Evolutionary conservation across 1,140 invertebrate genomes (phyloP).

Genomic region (Scaptomyza montana): DNA sequence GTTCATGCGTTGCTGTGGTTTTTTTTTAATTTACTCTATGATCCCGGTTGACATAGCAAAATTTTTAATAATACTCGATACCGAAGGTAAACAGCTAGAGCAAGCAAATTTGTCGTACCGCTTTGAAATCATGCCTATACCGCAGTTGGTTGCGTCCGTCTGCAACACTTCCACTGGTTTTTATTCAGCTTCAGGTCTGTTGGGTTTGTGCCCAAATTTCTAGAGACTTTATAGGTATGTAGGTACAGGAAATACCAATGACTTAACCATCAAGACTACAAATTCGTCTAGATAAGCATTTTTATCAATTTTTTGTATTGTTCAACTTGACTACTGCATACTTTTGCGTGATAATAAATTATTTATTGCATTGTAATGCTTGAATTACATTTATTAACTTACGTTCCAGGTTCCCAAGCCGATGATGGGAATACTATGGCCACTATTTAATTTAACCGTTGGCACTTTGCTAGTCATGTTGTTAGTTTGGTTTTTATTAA

Average conservation of each 20-base stretch:
- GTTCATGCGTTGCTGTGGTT: too few species aligned
- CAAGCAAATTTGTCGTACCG: too few species aligned
- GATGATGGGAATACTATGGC: constrained; percentile 87
- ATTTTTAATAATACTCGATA: too few species aligned
- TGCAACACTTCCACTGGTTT: too few species aligned
- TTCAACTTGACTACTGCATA: not conserved
- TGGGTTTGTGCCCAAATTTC: too few species aligned
- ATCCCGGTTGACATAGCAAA: not conserved
- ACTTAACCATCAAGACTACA: not conserved
- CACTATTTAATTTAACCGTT: constrained; percentile 87
- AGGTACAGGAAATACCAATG: not conserved
- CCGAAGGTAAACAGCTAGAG: too few species aligned
- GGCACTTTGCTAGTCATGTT: constrained; percentile 83
- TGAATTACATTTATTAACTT: constrained; percentile 45
- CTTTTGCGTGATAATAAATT: constrained; percentile 20
- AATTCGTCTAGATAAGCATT: constrained; percentile 28
- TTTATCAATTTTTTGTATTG: constrained; percentile 17
- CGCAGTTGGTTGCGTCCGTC: too few species aligned
- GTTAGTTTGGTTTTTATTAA: not conserved
- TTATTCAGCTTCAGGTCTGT: too few species aligned
- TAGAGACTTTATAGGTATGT: too few species aligned
- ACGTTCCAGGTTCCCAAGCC: constrained; percentile 93
- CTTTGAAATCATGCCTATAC: too few species aligned
- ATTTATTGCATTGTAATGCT: not conserved
- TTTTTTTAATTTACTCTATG: not conserved